phyloP scores from a whole-genome alignment of 1,140 invertebrate species.

The Gryllus bimaculatus region DNA sequence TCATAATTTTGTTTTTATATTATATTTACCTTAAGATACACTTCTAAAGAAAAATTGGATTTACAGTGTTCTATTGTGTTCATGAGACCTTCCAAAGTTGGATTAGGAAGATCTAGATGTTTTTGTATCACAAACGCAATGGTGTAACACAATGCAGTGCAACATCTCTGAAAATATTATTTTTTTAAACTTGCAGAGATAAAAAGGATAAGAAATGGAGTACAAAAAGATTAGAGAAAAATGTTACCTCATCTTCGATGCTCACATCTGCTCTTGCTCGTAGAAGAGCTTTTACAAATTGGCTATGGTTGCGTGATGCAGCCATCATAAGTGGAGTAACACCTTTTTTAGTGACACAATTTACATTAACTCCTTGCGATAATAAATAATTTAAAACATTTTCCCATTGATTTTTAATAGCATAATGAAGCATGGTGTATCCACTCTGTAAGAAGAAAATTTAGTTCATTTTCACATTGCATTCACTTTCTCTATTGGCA shows the following conservation, averaged over 20 bases:
- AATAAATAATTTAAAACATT: slow-evolving; percentile 27
- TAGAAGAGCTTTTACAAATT: slow-evolving; percentile 27
- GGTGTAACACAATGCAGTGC: slow-evolving; percentile 32
- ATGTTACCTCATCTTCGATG: slow-evolving; percentile 25
- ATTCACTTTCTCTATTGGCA: neutral
- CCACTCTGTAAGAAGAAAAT: slow-evolving; percentile 23
- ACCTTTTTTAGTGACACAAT: slow-evolving; percentile 29
- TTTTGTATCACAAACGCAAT: slow-evolving; percentile 28
- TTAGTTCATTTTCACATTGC: neutral
- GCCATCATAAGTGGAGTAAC: slow-evolving; percentile 33
- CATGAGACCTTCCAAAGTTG: slow-evolving; percentile 19
- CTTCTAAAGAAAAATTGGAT: slow-evolving; percentile 20
- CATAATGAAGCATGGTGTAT: slow-evolving; percentile 31
- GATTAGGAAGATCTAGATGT: slow-evolving; percentile 5
- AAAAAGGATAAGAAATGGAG: neutral
- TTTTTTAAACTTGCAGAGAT: neutral
- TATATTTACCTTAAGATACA: slow-evolving; percentile 18
- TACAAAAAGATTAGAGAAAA: neutral
- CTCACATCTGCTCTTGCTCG: slow-evolving; percentile 27
- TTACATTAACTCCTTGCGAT: slow-evolving; percentile 26
- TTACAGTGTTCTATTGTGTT: slow-evolving; percentile 14
- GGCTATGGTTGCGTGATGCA: slow-evolving; percentile 28
- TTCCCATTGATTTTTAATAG: slow-evolving; percentile 31
- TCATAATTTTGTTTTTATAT: neutral
- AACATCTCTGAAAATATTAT: slow-evolving; percentile 25